Conservation (phyloP, 2,113 vertebrate species). For the Athene cunicularia region DNA sequence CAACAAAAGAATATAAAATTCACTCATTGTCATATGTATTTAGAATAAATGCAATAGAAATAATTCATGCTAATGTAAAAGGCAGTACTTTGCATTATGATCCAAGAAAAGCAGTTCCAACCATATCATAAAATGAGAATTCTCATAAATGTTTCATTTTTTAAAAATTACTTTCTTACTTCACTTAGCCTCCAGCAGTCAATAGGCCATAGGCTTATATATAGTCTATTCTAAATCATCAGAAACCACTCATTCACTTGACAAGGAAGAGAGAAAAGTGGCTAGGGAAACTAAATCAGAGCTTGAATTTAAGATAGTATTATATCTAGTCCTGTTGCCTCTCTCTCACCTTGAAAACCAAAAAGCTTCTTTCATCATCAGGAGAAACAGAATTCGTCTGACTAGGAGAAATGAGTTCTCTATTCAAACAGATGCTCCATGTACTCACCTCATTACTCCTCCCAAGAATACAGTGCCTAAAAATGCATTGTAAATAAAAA, state of each 20-base stretch:
- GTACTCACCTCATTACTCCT: not conserved
- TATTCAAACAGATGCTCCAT: not conserved
- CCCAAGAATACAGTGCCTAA: not conserved
- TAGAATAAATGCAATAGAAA: not conserved
- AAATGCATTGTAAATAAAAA: not conserved
- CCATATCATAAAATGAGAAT: not conserved
- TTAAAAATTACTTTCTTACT: not conserved
- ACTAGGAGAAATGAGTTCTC: not conserved
- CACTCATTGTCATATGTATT: not conserved
- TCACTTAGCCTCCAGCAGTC: not conserved
- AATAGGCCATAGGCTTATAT: not conserved
- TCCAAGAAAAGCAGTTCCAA: not conserved
- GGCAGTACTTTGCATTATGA: not conserved
- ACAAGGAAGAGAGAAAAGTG: not conserved
- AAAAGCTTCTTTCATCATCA: not conserved
- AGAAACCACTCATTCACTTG: not conserved
- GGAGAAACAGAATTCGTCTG: not conserved
- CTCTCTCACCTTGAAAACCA: not conserved
- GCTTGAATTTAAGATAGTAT: not conserved
- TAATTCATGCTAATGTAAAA: not conserved
- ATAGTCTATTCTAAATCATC: not conserved
- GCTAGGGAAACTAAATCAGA: not conserved
- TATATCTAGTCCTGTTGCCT: not conserved
- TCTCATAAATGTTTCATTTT: slow-evolving; percentile 31
- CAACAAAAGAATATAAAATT: not conserved